Evolutionary conservation across 2,113 vertebrate species (phyloP), one percentile per base, ranked within the genome.

Genomic region (Empidonax alnorum): DNA sequence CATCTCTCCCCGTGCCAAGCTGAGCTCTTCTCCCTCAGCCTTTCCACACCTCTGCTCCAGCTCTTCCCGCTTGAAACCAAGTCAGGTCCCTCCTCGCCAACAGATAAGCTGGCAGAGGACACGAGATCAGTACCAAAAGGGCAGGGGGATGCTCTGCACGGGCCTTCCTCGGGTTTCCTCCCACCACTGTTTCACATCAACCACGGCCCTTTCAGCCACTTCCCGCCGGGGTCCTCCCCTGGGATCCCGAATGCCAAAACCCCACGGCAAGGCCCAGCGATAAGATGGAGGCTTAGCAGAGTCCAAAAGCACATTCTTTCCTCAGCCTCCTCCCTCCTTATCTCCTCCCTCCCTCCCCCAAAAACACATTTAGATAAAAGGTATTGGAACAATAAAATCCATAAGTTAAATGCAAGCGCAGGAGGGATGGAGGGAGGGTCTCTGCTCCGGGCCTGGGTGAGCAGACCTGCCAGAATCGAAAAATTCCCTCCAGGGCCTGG

Each of bases 271-370:
- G 86, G 17, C 72, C 55, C 18, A 2, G 72, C 0, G 61, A 35
- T 84, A 86, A 93, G 80, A 19, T 23, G 25, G 79, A 91, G 76
- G 56, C 52, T 91, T 33, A 87, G 66, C 83, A 81, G 73, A 92
- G 65, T 53, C 73, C 56, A 65, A 90, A 81, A 90, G 77, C 79
- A 84, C 92, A 96, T 96, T 97, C 92, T 16, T 95, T 93, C 95
- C 67, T 77, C 87, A 63, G 91, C 78, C 92, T 71, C 95, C 95
- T 94, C 96, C 95, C 90, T 92, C 49, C 74, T 96, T 93, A 95
- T 96, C 96, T 91, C 84, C 21, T 82, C 27, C 86, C 56, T 93
- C 84, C 69, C 88, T 41, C 90, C 71, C 72, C 61, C 1, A 30
- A 87, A 92, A 78, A 12, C 83, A 79, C 9, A 18, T 24, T 87